Evolutionary conservation across 2,797 vertebrate species (phyloP).

Genomic region (Smutsia gigantea): DNA sequence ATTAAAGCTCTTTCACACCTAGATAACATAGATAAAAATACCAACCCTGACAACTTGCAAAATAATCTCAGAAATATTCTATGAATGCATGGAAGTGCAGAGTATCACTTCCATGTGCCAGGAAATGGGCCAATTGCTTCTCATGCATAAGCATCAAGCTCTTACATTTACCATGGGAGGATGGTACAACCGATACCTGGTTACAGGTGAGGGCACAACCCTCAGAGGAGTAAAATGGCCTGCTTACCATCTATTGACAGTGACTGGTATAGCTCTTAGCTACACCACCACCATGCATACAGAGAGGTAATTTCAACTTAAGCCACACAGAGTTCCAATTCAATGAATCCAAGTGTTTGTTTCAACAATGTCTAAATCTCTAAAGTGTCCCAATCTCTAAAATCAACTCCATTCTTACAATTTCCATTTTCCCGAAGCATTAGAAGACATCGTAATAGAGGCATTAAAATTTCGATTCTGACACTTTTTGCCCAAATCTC

Average conservation of each 20-base stretch:
- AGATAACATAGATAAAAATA: neutral
- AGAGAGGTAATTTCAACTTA: neutral
- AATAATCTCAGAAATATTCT: neutral
- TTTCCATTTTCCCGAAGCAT: neutral
- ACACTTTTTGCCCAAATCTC: neutral
- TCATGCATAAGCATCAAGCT: neutral
- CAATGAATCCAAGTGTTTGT: neutral
- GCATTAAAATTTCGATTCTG: neutral
- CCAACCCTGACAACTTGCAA: neutral
- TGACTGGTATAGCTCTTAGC: neutral
- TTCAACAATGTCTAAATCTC: neutral
- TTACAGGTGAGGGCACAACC: neutral
- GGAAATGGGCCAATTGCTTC: neutral
- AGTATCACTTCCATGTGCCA: neutral
- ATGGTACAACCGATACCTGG: neutral
- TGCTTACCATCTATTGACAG: no score
- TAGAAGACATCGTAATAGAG: neutral
- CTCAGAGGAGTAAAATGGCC: rapidly evolving
- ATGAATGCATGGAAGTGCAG: no score
- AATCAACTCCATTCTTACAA: neutral
- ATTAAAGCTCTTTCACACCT: neutral
- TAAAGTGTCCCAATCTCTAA: neutral
- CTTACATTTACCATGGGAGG: neutral
- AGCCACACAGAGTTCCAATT: neutral
- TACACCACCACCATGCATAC: rapidly evolving